Evolutionary conservation across 1,140 invertebrate genomes (phyloP).

Genomic region (Pogonomyrmex barbatus): DNA sequence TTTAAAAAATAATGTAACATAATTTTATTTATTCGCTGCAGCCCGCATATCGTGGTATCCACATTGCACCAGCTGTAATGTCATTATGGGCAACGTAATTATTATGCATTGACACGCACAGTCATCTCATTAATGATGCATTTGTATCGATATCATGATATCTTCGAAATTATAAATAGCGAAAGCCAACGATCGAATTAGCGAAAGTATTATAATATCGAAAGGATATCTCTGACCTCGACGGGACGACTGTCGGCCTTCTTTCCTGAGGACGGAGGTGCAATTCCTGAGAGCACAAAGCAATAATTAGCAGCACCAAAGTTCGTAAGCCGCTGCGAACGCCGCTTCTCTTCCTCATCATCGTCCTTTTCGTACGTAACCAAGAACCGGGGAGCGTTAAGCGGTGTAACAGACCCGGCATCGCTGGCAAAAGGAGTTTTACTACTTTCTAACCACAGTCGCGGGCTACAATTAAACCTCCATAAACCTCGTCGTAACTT

Average conservation of each 20-base stretch:
- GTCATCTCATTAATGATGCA: neutral
- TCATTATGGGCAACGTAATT: neutral
- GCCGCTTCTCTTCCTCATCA: slow-evolving; percentile 53
- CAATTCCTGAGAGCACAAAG: slow-evolving; percentile 70
- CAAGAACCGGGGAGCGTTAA: slow-evolving; percentile 70
- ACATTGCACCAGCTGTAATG: neutral
- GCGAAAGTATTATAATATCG: neutral
- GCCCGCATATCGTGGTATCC: neutral
- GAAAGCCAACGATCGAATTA: neutral
- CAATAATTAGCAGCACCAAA: slow-evolving; percentile 76
- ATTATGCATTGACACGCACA: neutral
- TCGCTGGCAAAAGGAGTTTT: slow-evolving; percentile 77
- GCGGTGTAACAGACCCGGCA: slow-evolving; percentile 71
- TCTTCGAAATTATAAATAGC: neutral
- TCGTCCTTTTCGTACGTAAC: slow-evolving; percentile 53
- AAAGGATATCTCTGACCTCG: slow-evolving; percentile 61
- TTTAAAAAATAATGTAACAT: neutral
- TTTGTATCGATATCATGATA: neutral
- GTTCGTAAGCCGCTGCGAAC: slow-evolving; percentile 64
- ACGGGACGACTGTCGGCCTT: slow-evolving; percentile 47
- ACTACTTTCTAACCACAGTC: slow-evolving; percentile 84
- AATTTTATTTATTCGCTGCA: neutral
- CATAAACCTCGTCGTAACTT: slow-evolving; percentile 83
- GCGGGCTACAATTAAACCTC: slow-evolving; percentile 83
- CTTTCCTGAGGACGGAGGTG: slow-evolving; percentile 56